These are phyloP conservation scores for Drymodes brunneopygia DNA, from an alignment of 2,113 vertebrate genomes.

Conservation along the genomic window DNA sequence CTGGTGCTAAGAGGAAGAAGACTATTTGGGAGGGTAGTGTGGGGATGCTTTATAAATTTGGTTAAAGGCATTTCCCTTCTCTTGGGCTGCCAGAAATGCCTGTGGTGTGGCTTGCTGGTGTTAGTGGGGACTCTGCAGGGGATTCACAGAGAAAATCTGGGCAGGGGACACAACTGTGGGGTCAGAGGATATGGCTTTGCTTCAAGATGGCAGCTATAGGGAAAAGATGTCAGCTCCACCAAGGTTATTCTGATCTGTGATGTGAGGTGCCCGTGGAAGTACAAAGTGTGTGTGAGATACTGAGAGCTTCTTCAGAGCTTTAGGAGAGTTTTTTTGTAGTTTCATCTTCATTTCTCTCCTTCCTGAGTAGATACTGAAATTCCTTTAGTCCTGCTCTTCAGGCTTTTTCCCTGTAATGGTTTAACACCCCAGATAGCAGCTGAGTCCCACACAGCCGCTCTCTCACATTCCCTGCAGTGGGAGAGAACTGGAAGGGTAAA, in stretches of 20 bases:
- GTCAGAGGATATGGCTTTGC: not conserved
- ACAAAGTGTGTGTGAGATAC: not conserved
- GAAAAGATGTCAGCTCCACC: not conserved
- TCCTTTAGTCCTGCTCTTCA: not conserved
- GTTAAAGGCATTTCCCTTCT: not conserved
- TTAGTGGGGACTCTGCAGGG: not conserved
- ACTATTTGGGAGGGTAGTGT: not conserved
- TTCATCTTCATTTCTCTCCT: not conserved
- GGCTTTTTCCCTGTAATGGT: not conserved
- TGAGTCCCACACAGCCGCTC: not conserved
- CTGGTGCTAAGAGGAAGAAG: not conserved
- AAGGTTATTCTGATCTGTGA: not conserved
- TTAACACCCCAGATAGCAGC: not conserved
- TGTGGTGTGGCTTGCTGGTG: not conserved
- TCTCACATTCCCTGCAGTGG: not conserved
- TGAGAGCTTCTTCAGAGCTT: not conserved
- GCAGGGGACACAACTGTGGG: not conserved
- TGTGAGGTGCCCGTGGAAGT: not conserved
- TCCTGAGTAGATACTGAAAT: not conserved
- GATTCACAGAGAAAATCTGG: not conserved
- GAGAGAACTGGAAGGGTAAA: not conserved
- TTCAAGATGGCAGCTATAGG: not conserved
- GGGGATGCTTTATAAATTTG: not conserved
- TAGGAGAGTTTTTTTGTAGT: not conserved
- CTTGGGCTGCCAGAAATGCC: not conserved